Percentiles rank a stretch among this genome's conserved stretches.
Evolutionary conservation across 2,113 vertebrate species (phyloP).

Genomic region (Furnarius figulus): DNA sequence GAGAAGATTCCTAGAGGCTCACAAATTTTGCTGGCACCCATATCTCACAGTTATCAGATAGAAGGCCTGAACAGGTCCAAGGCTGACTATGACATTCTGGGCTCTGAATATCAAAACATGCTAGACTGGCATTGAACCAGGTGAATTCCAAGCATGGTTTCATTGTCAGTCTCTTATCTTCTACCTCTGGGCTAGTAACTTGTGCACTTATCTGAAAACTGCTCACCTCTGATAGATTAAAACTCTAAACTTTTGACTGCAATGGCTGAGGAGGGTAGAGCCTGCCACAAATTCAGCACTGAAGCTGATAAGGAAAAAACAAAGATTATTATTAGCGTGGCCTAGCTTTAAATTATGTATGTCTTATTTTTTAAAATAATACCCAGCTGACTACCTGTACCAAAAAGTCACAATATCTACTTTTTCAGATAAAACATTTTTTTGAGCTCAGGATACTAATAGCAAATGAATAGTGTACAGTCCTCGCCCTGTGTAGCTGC

Average conservation of each 20-base stretch:
- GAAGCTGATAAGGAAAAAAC: background rate
- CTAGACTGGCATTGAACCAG: background rate
- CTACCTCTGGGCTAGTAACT: background rate
- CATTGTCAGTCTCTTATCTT: background rate
- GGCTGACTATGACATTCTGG: background rate
- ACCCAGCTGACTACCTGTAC: background rate
- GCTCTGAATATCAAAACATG: background rate
- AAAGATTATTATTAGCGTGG: background rate
- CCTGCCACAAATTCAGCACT: background rate
- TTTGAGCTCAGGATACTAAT: background rate
- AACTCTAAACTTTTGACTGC: conserved; percentile 21
- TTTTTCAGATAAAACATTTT: background rate
- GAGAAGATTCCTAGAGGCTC: background rate
- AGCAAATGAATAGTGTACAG: background rate
- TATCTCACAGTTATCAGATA: background rate
- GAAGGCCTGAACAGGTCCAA: background rate
- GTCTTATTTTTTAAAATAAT: background rate
- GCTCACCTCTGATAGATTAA: background rate
- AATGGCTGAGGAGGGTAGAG: background rate
- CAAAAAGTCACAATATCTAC: background rate
- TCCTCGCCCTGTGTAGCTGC: background rate
- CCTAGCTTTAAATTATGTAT: background rate
- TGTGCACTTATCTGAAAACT: background rate
- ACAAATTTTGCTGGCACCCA: background rate
- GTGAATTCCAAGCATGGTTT: conserved; percentile 31